A percentile compares a stretch with the other conserved stretches of the same genome.
These are phyloP conservation scores for Orchesella flavescens DNA, from an alignment of 2,888 invertebrate species.

Conservation along the genomic window DNA sequence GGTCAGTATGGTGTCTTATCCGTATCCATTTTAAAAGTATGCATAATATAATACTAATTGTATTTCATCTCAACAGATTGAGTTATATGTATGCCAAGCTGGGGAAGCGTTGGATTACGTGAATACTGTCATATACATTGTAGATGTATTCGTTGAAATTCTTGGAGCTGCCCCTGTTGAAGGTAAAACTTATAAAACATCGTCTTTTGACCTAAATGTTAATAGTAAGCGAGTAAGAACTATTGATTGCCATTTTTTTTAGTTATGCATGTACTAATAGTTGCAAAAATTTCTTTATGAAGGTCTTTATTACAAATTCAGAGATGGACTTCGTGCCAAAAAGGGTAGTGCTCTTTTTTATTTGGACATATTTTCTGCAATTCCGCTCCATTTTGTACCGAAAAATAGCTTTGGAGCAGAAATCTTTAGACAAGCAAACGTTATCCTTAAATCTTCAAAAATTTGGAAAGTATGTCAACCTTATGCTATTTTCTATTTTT, in stretches of 20 bases:
- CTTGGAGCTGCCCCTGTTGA: slow-evolving; percentile 59
- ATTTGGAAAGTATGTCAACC: slow-evolving; percentile 52
- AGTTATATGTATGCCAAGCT: slow-evolving; percentile 38
- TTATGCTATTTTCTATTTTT: no score
- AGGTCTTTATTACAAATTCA: slow-evolving; percentile 53
- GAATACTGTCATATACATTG: slow-evolving; percentile 25
- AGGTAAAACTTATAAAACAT: slow-evolving; percentile 29
- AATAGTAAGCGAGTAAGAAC: no score
- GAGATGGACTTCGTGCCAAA: slow-evolving; percentile 52
- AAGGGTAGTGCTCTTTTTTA: slow-evolving; percentile 40
- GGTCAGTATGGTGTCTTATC: no score
- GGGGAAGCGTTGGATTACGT: slow-evolving; percentile 13
- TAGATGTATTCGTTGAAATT: slow-evolving; percentile 64
- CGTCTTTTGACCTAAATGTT: no score
- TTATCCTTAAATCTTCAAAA: slow-evolving; percentile 49
- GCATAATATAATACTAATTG: no score
- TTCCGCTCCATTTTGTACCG: slow-evolving; percentile 36
- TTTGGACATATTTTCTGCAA: slow-evolving; percentile 47
- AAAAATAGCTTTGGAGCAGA: background rate
- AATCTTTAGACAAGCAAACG: background rate
- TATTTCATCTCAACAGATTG: slow-evolving; percentile 37
- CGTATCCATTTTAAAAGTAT: no score
- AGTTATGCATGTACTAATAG: no score
- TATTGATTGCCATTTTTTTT: no score
- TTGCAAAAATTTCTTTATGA: background rate